phyloP scores from a whole-genome alignment of 1,140 invertebrate genomes.

The Amphibalanus amphitrite region DNA sequence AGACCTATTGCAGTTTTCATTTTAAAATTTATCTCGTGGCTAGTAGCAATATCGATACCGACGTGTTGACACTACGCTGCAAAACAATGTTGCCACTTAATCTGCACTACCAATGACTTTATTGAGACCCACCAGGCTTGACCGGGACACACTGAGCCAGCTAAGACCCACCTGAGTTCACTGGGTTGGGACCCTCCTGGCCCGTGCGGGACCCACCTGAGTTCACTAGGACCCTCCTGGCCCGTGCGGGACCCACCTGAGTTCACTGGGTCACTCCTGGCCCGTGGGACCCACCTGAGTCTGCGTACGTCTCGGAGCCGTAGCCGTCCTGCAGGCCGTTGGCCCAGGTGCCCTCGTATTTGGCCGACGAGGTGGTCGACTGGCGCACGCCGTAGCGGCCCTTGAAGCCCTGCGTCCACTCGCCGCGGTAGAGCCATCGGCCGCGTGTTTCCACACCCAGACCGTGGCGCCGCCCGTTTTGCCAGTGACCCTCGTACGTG shows the following conservation, averaged over 20 bases:
- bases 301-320: constrained; percentile 97
- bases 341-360: constrained; percentile 99
- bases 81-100: too few relatives aligned
- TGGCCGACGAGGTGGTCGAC: constrained; percentile 82
- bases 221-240: background rate
- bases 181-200: too few relatives aligned
- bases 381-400: constrained; percentile 94
- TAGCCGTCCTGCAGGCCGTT: constrained; percentile 97
- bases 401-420: constrained; percentile 99
- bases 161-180: too few relatives aligned
- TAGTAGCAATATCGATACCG: too few relatives aligned
- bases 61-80: too few relatives aligned
- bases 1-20: too few relatives aligned
- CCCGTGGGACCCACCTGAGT: constrained; percentile 60
- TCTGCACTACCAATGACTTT: too few relatives aligned
- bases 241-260: constrained; percentile 33
- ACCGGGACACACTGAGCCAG: too few relatives aligned
- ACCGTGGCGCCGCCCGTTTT: constrained; percentile 96
- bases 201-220: too few relatives aligned
- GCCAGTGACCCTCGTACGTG: constrained; percentile 96
- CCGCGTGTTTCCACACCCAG: constrained; percentile 91
- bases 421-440: constrained; percentile 91
- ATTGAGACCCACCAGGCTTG: too few relatives aligned
- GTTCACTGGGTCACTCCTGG: background rate
- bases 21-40: too few relatives aligned